A percentile compares a stretch with the other conserved stretches of the same genome.
phyloP scores from a whole-genome alignment of 2,797 vertebrate genomes.

The Prionace glauca region DNA sequence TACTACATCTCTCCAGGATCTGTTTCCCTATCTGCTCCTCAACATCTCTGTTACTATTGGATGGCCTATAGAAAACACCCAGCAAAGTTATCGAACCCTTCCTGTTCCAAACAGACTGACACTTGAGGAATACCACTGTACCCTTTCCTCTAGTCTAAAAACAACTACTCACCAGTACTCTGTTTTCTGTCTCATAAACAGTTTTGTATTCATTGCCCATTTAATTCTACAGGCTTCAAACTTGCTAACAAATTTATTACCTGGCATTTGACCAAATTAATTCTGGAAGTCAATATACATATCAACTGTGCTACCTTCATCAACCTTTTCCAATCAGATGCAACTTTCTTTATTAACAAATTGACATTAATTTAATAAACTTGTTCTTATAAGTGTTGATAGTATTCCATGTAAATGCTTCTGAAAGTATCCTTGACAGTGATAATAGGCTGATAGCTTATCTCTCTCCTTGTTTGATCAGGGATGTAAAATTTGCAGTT shows the following conservation, averaged over 20 bases:
- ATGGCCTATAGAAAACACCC: too few relatives aligned
- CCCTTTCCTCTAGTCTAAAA: background rate
- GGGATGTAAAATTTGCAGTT: background rate
- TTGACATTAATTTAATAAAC: background rate
- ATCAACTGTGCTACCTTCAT: slow-evolving; percentile 45
- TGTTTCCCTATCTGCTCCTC: too few relatives aligned
- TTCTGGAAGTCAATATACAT: background rate
- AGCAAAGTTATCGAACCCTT: too few relatives aligned
- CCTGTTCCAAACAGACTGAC: too few relatives aligned
- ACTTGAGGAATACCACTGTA: background rate
- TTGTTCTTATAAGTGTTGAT: background rate
- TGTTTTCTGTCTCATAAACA: background rate
- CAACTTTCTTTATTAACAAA: background rate
- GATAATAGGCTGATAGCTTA: background rate
- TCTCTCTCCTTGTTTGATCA: background rate
- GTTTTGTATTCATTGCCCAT: background rate
- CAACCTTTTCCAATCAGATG: slow-evolving; percentile 1
- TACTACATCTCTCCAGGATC: too few relatives aligned
- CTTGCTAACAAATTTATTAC: background rate
- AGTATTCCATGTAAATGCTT: background rate
- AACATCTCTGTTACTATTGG: too few relatives aligned
- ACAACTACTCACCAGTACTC: background rate
- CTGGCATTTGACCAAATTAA: background rate
- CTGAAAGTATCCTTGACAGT: background rate
- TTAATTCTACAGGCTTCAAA: background rate